phyloP scores from a whole-genome alignment of 2,797 vertebrate species.

The Eupleurogrammus muticus region DNA sequence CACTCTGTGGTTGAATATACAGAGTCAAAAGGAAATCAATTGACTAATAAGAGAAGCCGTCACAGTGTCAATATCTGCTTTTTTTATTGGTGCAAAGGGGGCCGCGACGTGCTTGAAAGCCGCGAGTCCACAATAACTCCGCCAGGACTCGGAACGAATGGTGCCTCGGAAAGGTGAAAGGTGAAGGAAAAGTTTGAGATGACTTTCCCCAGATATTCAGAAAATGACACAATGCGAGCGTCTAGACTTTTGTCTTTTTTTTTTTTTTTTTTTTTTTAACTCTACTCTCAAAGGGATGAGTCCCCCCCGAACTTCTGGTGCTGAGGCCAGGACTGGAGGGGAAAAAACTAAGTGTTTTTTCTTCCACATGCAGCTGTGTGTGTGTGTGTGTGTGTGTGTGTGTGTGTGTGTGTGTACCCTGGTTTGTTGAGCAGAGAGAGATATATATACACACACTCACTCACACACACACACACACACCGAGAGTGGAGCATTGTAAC shows the following conservation, averaged over 20 bases:
- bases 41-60: slow-evolving; percentile 64
- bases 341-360: slow-evolving; percentile 18
- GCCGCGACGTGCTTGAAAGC: background rate
- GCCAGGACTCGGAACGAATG: background rate
- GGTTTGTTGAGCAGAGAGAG: slow-evolving; percentile 15
- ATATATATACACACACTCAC: background rate
- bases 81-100: slow-evolving; percentile 41
- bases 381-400: slow-evolving; percentile 14
- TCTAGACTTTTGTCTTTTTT: slow-evolving; percentile 34
- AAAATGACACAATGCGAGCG: slow-evolving; percentile 20
- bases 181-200: slow-evolving; percentile 4
- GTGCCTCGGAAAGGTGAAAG: background rate
- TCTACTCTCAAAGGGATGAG: slow-evolving; percentile 26
- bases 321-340: slow-evolving; percentile 25
- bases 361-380: slow-evolving; percentile 30
- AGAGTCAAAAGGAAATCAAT: slow-evolving; percentile 74
- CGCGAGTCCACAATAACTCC: background rate
- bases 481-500: slow-evolving; percentile 47
- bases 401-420: slow-evolving; percentile 9
- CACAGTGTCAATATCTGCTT: slow-evolving; percentile 56
- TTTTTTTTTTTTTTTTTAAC: slow-evolving; percentile 48
- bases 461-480: slow-evolving; percentile 16
- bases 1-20: slow-evolving; percentile 41
- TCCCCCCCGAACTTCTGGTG: slow-evolving; percentile 38
- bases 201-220: slow-evolving; percentile 18